Evolutionary conservation across 2,888 invertebrate genomes (phyloP), one percentile per base, ranked within the genome.

Genomic region (Eristalis intricaria): DNA sequence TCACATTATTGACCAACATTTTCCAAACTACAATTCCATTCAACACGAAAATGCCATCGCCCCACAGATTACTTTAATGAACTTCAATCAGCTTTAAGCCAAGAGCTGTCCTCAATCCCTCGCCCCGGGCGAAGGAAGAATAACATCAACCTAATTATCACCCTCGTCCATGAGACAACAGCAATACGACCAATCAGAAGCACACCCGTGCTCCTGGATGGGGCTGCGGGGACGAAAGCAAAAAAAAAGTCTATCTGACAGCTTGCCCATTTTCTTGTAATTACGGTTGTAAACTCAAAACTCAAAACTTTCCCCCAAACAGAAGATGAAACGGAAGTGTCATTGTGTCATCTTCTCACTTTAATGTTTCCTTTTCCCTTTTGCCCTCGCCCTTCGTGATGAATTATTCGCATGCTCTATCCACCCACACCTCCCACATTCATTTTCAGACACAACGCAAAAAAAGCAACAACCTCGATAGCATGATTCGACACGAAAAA

Each of bases 401-500:
- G 81, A 81, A 85, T 85, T 81, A 85, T 82, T 77, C 63, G 60
- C 77, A 77, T 70, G 65, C 38, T 74, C 69, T 70, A 38, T 60
- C 61, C 56, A 15, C 56, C 19, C 23, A 15, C 61, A 32, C 26
- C 13, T 35, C 61, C 56, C 26, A 40, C 70, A 50, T 13, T 22
- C 68, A 4, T 79, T 84, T 65, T 58, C 8, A 65, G 78, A 71
- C 71, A 63, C 50, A 75, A 71, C 60, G 69, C 64, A 35, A 61
- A 84, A 66, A 79, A 35, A 2, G 3, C n/a, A 50, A 50, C 50
- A 50, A 26, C 64, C 64, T 65, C 56, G 29, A 60, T 85, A 73
- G 81, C 85, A 77, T 85, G 85, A 81, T 77, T 81, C 73, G 22
- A 65, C 10, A 65, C 35, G 50, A n/a, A 56, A 71, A 65, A 35